Evolutionary conservation across 1,140 invertebrate genomes (phyloP), one percentile per base, ranked within the genome.

Genomic region (Zaprionus gabonicus): DNA sequence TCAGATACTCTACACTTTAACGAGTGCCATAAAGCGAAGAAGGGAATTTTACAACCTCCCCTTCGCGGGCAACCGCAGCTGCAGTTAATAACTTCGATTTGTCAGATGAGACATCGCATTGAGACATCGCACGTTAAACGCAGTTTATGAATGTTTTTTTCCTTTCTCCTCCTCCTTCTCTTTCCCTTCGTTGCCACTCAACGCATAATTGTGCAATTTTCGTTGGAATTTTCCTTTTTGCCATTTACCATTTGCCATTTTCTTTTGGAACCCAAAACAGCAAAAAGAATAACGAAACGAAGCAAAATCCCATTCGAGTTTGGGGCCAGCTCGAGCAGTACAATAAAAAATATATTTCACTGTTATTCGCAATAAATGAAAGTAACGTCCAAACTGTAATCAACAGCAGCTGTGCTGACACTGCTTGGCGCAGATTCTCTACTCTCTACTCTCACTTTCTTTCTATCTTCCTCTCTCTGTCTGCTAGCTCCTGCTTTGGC

Each of bases 311-410:
- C 72, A 75, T 64, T 76, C 78, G 38, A 27, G 73, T 76, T 76
- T 71, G 44, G 28, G 55, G 44, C 67, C 58, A 65, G 73, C 57
- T 34, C 31, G 31, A 3, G 77, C 38, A 51, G 10, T 65, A 56
- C 53, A 84, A 85, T 80, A 90, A 74, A 88, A 88, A 85, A 90
- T 88, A 82, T 77, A 82, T 77, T 88, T 82, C 76, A 74, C 76
- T 85, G 86, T 77, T 85, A 88, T 88, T 90, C 69, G 85, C 78
- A 76, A 88, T 90, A 90, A 90, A 88, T 90, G 85, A 90, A 85
- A 80, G 75, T 85, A 85, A 88, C 76, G 85, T 88, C 81, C 76
- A 78, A 90, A 81, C 76, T 88, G 85, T 90, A 88, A 88, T 88
- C 85, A 90, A 90, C 78, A 82, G 67, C 85, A 88, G 79, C 85